phyloP scores from a whole-genome alignment of 2,797 vertebrate genomes.

The Mus caroli region DNA sequence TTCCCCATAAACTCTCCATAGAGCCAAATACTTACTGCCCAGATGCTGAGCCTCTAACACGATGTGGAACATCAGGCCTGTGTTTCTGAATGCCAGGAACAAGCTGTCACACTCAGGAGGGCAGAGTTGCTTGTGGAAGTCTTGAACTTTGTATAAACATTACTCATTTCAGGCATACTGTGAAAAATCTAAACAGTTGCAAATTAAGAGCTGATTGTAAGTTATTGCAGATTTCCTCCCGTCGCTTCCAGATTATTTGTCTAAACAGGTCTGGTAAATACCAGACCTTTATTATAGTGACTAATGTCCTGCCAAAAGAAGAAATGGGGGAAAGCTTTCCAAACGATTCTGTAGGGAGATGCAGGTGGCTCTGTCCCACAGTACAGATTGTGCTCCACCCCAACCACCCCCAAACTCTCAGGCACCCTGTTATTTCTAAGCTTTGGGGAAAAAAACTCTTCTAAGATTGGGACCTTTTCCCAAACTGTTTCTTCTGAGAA shows the following conservation, averaged over 20 bases:
- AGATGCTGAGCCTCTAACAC: neutral
- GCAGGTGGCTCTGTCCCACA: conserved; percentile 85
- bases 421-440: conserved; percentile 73
- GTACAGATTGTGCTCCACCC: neutral
- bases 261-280: conserved; percentile 87
- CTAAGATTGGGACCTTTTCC: neutral
- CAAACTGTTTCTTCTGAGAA: conserved; percentile 72
- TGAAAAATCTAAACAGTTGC: conserved; percentile 68
- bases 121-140: conserved; percentile 56
- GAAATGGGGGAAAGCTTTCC: conserved; percentile 16
- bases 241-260: conserved; percentile 85
- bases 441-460: neutral
- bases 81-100: conserved; percentile 23
- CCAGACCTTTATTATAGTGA: conserved; percentile 82
- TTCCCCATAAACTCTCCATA: neutral
- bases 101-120: conserved; percentile 45
- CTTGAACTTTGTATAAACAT: conserved; percentile 69
- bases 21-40: neutral
- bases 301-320: conserved; percentile 82
- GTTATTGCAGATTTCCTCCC: conserved; percentile 83
- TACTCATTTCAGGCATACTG: conserved; percentile 66
- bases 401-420: conserved; percentile 39
- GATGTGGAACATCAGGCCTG: neutral
- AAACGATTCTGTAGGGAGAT: conserved; percentile 76
- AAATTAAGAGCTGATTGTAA: conserved; percentile 79